A percentile compares a stretch with the other conserved stretches of the same genome.
Conservation (phyloP, 2,888 invertebrate species). For the Gymnoscelis rufifasciata region DNA sequence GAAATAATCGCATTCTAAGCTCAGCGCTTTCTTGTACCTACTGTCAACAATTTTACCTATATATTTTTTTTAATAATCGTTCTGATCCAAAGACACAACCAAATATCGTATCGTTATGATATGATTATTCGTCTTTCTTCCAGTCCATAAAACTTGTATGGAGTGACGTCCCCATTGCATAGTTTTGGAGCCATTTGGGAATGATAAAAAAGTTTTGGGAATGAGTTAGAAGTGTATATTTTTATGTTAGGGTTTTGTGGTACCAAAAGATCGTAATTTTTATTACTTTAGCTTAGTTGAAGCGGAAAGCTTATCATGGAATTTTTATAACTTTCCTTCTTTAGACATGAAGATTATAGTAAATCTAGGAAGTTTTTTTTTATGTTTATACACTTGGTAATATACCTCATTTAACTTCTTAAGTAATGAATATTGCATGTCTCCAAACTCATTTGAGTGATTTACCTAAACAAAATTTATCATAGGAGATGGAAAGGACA, state of each 20-base stretch:
- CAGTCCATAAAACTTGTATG: constrained; percentile 69
- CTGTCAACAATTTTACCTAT: too few relatives aligned
- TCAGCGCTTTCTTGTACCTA: too few relatives aligned
- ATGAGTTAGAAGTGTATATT: constrained; percentile 40
- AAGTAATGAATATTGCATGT: too few relatives aligned
- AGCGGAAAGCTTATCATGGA: constrained; percentile 17
- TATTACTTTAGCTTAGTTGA: constrained; percentile 24
- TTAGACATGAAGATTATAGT: constrained; percentile 19
- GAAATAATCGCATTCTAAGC: too few relatives aligned
- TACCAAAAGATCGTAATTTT: constrained; percentile 27
- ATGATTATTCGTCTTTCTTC: constrained; percentile 40
- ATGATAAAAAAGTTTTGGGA: constrained; percentile 56
- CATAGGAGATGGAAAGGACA: too few relatives aligned
- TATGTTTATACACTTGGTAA: background rate
- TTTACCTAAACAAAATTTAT: too few relatives aligned
- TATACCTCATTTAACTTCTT: too few relatives aligned
- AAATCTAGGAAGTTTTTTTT: constrained; percentile 16
- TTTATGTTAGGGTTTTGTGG: constrained; percentile 30
- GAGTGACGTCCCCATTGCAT: constrained; percentile 64
- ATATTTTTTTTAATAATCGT: too few relatives aligned
- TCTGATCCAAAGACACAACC: background rate
- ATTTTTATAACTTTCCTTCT: constrained; percentile 18
- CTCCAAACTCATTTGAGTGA: too few relatives aligned
- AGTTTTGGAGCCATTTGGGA: constrained; percentile 56
- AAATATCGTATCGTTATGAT: constrained; percentile 1